Percentiles rank a stretch among this genome's conserved stretches.
Conservation (phyloP, 2,113 vertebrate species). For the Capricornis sumatraensis region DNA sequence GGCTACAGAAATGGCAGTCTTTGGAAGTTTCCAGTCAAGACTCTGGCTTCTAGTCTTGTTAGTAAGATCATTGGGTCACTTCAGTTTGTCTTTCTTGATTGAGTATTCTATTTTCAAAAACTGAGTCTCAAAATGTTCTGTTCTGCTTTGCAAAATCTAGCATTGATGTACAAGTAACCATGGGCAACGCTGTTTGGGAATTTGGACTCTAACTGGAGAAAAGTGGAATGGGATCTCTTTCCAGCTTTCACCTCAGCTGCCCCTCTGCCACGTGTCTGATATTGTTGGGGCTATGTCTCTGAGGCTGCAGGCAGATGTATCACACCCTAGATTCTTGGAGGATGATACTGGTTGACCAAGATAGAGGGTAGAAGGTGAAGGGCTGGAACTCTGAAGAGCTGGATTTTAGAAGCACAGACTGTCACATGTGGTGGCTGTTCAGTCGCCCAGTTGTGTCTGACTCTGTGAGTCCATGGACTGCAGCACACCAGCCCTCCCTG, state of each 20-base stretch:
- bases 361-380: background rate
- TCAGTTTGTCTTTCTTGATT: background rate
- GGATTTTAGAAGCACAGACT: background rate
- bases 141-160: background rate
- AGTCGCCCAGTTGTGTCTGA: background rate
- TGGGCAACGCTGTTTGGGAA: background rate
- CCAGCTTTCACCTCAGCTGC: background rate
- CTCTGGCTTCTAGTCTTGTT: slow-evolving; percentile 29
- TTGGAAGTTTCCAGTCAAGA: background rate
- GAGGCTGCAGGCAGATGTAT: slow-evolving; percentile 5
- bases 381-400: background rate
- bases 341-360: slow-evolving; percentile 25
- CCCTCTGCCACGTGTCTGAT: background rate
- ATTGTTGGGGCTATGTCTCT: background rate
- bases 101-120: background rate
- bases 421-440: background rate
- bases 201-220: background rate
- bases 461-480: background rate
- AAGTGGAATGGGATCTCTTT: background rate
- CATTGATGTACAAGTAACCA: background rate
- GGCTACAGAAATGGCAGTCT: background rate
- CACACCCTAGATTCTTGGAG: slow-evolving; percentile 12
- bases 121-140: background rate
- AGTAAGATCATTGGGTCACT: background rate
- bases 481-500: background rate